Base-by-base conservation (phyloP, 2,113 vertebrate species). In the Coregonus clupeaformis region DNA sequence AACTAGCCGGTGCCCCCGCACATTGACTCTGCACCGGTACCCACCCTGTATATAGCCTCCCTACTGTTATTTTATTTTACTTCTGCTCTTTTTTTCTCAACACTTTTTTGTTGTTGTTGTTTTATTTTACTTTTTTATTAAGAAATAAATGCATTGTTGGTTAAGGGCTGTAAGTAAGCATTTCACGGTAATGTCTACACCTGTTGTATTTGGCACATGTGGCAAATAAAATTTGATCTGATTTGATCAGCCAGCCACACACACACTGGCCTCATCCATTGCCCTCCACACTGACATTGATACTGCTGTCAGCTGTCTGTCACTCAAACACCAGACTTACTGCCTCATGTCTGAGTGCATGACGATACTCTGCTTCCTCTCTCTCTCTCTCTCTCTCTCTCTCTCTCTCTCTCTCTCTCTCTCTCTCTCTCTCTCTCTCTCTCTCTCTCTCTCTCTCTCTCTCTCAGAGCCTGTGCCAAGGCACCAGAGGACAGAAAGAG, bases 321-420 rank as follows among this genome's bases (percentile, higher is more conserved):
- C 85, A 57, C 62, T 87, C 80, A 84, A 81, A 77, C 78, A 74
- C 49, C 57, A 36, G 57, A 69, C 81, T 77, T 75, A 77, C 79
- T 73, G 24, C 79, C 73, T 71, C 69, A 66, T 77, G 79, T 85
- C 69, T 55, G 71, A 72, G 72, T 80, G 9, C 36, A 42, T 42
- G 76, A 78, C 79, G 71, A 86, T 85, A 72, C 71, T 82, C 73
- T 83, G 64, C 60, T 82, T 68, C 57, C 65, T 70, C 78, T 84
- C 80, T 76, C 77, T 78, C 60, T 84, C 29, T 1, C 29, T 30
- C 29, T 30, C 67, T 42, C 78, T 55, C 42, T 71, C 75, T 80
- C 30, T 27, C 68, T 45, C 65, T 72, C 78, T 84, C 80, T 76
- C 77, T 78, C 60, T 84, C 29, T 1, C 29, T 30, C 29, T 30